Evolutionary conservation across 2,797 vertebrate genomes (phyloP), one percentile per base, ranked within the genome.

Genomic region (Numenius phaeopus): DNA sequence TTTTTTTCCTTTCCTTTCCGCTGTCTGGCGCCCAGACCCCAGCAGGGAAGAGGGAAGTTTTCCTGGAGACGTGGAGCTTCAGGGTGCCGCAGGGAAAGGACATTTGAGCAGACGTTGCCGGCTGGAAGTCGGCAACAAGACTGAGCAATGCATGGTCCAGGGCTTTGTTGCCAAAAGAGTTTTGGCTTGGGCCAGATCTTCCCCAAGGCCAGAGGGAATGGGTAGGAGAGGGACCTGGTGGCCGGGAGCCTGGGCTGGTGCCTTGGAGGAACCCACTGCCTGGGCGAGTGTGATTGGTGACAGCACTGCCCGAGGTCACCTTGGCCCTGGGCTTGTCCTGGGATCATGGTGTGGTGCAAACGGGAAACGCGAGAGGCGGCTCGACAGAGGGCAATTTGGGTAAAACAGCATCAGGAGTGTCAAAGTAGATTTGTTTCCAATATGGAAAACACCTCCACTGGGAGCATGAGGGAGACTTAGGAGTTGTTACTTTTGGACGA

Each of bases 371-470:
- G 2, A 73, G 62, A 52, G 30, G 42, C 3, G 1, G 47, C 70
- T 70, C 52, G 32, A 83, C 49, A 65, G 58, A 87, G 65, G 54
- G 67, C 54, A 96, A n/a, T 87, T 87, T 84, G 75, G 88, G 67
- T 83, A 83, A 87, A 95, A 82, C 22, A 59, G 14, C 54, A 65
- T 71, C 30, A 58, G 77, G 79, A 94, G 14, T 37, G 82, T 96
- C 94, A 94, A 84, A 94, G 67, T 54, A 64, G 42, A 90, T 95
- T 92, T 93, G 71, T 91, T 95, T 95, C 75, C 90, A 83, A 29
- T 77, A 67, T 19, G 66, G 92, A 95, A 95, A 92, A 89, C 71
- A 76, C 78, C 72, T 95, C 94, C 42, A 26, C 14, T 66, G 76
- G 92, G 91, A 95, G 39, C 59, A 34, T 7, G 18, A 57, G 76